phyloP scores from a whole-genome alignment of 2,888 invertebrate species.

The Cryptocephalus primarius region DNA sequence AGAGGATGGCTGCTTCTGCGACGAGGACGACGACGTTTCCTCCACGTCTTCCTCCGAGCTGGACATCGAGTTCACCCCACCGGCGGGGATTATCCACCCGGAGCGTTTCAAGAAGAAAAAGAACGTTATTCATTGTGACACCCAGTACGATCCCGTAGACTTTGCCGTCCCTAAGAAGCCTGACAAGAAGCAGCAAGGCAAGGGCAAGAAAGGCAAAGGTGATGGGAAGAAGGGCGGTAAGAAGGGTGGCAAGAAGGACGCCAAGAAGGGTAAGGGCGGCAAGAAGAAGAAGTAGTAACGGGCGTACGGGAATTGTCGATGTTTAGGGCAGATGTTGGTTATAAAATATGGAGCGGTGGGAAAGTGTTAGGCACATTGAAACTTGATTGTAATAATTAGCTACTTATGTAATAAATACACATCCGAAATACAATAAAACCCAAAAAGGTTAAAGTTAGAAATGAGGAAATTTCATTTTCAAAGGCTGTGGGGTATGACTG shows the following conservation, averaged over 20 bases:
- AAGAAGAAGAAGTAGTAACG: slow-evolving; percentile 1
- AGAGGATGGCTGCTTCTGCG: slow-evolving; percentile 17
- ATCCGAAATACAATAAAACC: no score
- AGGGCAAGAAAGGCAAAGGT: slow-evolving; percentile 8
- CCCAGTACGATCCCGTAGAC: slow-evolving; percentile 50
- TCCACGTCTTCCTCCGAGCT: slow-evolving; percentile 50
- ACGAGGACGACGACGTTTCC: slow-evolving; percentile 11
- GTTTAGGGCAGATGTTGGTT: no score
- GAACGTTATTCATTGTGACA: slow-evolving; percentile 45
- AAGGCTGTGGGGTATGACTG: no score
- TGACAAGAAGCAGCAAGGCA: slow-evolving; percentile 10
- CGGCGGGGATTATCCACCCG: slow-evolving; percentile 55
- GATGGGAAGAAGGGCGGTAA: slow-evolving; percentile 8
- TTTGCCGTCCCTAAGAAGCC: slow-evolving; percentile 14
- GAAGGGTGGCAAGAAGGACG: slow-evolving; percentile 11
- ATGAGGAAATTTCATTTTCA: no score
- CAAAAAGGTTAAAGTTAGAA: no score
- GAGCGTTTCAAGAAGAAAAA: slow-evolving; percentile 37
- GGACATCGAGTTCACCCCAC: slow-evolving; percentile 62
- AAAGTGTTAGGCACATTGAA: no score
- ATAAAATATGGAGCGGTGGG: no score
- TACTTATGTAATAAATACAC: no score
- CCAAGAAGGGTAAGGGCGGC: neutral
- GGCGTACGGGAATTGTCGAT: no score
- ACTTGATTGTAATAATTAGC: no score